Evolutionary conservation across 2,797 vertebrate genomes (phyloP).

Genomic region (Buceros bicornis): DNA sequence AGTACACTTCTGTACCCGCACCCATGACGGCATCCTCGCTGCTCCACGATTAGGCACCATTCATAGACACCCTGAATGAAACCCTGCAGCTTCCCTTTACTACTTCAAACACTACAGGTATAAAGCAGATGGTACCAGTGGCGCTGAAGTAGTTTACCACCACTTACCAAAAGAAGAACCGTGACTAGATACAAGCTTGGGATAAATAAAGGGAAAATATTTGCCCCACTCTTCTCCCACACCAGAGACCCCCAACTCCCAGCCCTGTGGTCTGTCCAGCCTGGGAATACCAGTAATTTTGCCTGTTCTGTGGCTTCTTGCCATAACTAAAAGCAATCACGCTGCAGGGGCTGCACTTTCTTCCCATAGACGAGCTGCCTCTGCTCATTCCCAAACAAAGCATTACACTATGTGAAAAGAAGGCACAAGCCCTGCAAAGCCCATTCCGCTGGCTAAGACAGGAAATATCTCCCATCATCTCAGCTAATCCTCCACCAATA

Average conservation of each 20-base stretch:
- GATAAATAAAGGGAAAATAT: background rate
- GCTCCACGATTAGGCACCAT: background rate
- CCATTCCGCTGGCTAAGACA: constrained; percentile 78
- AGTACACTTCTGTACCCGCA: rapidly evolving
- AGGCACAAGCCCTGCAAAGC: constrained; percentile 70
- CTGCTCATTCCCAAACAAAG: constrained; percentile 73
- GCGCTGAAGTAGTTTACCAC: rapidly evolving
- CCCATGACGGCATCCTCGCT: rapidly evolving
- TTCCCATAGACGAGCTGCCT: constrained; percentile 59
- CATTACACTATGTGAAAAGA: constrained; percentile 77
- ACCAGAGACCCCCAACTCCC: background rate
- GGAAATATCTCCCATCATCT: constrained; percentile 82
- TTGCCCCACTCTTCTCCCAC: background rate
- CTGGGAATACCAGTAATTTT: background rate
- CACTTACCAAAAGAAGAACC: background rate
- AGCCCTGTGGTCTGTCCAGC: background rate
- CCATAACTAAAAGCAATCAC: background rate
- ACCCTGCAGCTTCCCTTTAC: background rate
- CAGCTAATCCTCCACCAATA: constrained; percentile 80
- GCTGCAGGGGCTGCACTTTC: background rate
- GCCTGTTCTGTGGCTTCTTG: background rate
- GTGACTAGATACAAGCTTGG: rapidly evolving
- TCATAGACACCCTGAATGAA: background rate
- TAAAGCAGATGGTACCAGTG: rapidly evolving
- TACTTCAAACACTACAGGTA: rapidly evolving